Evolutionary conservation across 2,888 invertebrate species (phyloP), one percentile per base, ranked within the genome.

Genomic region (Drosophila differens): DNA sequence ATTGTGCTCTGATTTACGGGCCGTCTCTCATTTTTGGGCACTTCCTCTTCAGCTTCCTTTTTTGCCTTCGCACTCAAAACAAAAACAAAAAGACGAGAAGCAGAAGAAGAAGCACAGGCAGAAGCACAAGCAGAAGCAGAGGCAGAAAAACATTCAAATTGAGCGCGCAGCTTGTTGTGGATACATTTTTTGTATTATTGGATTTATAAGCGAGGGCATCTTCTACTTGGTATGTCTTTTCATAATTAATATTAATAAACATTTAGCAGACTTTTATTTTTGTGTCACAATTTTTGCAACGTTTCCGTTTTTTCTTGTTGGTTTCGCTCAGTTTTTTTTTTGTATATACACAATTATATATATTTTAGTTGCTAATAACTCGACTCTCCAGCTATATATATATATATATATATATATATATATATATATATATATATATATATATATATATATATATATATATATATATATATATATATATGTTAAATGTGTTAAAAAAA

Each of bases 1-100:
- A 54, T 41, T 22, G 25, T 81, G 89, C 86, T 83, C 86, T 85
- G 89, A 89, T 90, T 85, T 85, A 85, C 86, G 63, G 87, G 87
- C 70, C 72, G 76, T 61, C 67, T 30, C 68, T 49, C 60, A 25
- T 9, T 41, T 58, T 58, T 30, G 58, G 57, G 37, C 39, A 57
- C 39, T 57, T 57, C 57, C 57, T 57, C 69, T 51, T 44, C 52
- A 51, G 65, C 44, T 69, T 72, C 63, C 59, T 63, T 41, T 62
- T 52, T 57, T 57, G 37, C 37, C 19, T 28, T 62, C 49, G 59
- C 58, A 51, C 28, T 41, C 66, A 58, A 30, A 58, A 58, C 58
- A 58, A 41, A 41, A 30, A 58, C 41, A 66, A 55, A 64, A 47
- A 12, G 28, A 16, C 47, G 57, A 39, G 19, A 22, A 22, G 14